Conservation (phyloP, 1,140 invertebrate species). For the Episyrphus balteatus region DNA sequence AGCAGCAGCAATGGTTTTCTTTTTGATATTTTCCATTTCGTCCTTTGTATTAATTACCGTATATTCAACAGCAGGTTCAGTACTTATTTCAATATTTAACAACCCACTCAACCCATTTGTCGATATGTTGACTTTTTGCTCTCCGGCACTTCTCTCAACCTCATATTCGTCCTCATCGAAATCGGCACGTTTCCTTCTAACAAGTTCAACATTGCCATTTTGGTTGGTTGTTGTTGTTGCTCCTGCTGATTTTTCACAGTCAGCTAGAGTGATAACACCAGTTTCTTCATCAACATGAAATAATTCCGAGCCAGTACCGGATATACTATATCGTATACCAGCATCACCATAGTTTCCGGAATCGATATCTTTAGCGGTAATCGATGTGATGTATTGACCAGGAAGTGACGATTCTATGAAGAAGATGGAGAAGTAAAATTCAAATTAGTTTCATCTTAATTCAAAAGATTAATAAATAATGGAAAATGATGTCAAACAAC, state of each 20-base stretch:
- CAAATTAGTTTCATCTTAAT: not conserved
- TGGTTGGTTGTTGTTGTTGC: slow-evolving; percentile 14
- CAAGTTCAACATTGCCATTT: slow-evolving; percentile 1
- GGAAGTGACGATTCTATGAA: slow-evolving; percentile 59
- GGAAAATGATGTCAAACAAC: not conserved
- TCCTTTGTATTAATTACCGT: slow-evolving; percentile 19
- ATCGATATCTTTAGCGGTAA: slow-evolving; percentile 74
- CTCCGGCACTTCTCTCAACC: not conserved
- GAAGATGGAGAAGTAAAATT: not conserved
- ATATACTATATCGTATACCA: slow-evolving; percentile 73
- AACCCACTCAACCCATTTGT: not conserved
- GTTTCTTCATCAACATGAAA: slow-evolving; percentile 71
- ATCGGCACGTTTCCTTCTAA: not conserved
- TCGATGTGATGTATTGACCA: slow-evolving; percentile 59
- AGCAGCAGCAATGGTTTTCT: slow-evolving; percentile 11
- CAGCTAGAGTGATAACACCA: slow-evolving; percentile 69
- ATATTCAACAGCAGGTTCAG: slow-evolving; percentile 29
- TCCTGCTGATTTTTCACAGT: slow-evolving; percentile 43
- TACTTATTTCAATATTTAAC: slow-evolving; percentile 18
- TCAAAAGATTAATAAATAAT: too few species aligned
- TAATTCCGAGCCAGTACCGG: slow-evolving; percentile 71
- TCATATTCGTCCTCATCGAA: not conserved
- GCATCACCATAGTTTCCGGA: slow-evolving; percentile 56
- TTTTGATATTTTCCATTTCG: not conserved
- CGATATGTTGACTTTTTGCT: not conserved